Base-by-base conservation (phyloP, 1,140 invertebrate species). In the Procambarus clarkii region DNA sequence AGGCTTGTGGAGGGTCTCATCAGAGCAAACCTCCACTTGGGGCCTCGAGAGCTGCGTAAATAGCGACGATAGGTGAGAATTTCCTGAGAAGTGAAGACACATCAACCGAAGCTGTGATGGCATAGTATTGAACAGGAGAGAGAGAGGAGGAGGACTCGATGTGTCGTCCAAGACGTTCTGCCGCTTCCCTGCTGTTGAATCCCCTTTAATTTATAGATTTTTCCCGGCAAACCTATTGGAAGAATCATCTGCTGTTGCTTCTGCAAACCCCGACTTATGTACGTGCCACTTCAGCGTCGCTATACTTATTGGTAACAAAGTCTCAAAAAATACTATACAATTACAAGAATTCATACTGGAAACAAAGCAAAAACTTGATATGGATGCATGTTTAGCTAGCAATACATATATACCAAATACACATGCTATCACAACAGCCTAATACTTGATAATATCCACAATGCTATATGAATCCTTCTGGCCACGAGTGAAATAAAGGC, bases 161-260 rank as follows among this genome's bases (percentile, higher is more conserved):
- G 88, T 90, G 88, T 90, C 88, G 81, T 60, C 81, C 48, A 90
- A 90, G 88, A 90, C 88, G 88, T 64, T 58, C 88, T 78, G 46
- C 71, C 54, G 81, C 88, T 77, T 54, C 46, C 45, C 69, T 34
- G 81, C 80, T 90, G 81, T 78, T 90, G 81, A 90, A 90, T 90
- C 88, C 88, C 88, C 88, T 90, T 90, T 90, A 90, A 90, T 77
- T 90, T 90, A 90, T 90, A 90, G 88, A 90, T 90, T 90, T 89
- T 83, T 83, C 71, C 81, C 81, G 64, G 71, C 24, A 84, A 69
- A 54, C 48, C 88, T 84, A 78, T 71, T 64, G 80, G 48, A 60
- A 54, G 86, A 82, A 82, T 64, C 69, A 74, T 34, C 69, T 34
- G 34, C n/a, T 11, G 50, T 13, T 13, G 13, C 8, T 13, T 13